Conservation (phyloP, 2,113 vertebrate species). For the Patagioenas fasciata region DNA sequence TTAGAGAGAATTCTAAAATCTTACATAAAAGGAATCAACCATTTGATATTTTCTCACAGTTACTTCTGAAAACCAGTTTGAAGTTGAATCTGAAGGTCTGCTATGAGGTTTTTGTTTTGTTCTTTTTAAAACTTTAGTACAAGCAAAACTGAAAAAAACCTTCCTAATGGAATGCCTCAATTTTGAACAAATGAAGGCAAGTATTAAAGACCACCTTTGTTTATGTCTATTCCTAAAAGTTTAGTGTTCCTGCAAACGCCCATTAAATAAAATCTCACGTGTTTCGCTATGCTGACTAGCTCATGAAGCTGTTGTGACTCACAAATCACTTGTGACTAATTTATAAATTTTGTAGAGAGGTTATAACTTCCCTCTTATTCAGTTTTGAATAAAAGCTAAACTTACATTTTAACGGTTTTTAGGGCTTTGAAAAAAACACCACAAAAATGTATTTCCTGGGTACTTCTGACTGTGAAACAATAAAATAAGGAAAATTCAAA, state of each 20-base stretch:
- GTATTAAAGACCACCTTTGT: background rate
- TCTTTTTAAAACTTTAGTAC: background rate
- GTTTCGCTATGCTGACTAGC: background rate
- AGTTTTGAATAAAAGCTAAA: background rate
- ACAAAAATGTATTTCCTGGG: background rate
- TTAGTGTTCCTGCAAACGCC: background rate
- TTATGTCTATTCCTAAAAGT: background rate
- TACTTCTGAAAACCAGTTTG: background rate
- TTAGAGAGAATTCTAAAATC: background rate
- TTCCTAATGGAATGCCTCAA: background rate
- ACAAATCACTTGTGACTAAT: background rate
- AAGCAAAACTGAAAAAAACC: background rate
- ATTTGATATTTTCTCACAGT: background rate
- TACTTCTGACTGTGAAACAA: background rate
- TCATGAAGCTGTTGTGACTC: background rate
- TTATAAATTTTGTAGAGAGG: background rate
- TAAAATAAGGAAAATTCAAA: background rate
- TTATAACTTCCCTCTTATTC: background rate
- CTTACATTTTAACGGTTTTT: background rate
- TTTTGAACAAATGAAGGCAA: background rate
- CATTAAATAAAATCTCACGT: background rate
- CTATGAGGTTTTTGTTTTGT: rapidly evolving
- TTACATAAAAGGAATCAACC: background rate
- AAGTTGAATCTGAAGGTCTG: background rate
- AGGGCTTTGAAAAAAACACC: background rate